These are phyloP conservation scores for Galaxias olidus DNA, from an alignment of 2,797 vertebrate genomes.

Conservation along the genomic window DNA sequence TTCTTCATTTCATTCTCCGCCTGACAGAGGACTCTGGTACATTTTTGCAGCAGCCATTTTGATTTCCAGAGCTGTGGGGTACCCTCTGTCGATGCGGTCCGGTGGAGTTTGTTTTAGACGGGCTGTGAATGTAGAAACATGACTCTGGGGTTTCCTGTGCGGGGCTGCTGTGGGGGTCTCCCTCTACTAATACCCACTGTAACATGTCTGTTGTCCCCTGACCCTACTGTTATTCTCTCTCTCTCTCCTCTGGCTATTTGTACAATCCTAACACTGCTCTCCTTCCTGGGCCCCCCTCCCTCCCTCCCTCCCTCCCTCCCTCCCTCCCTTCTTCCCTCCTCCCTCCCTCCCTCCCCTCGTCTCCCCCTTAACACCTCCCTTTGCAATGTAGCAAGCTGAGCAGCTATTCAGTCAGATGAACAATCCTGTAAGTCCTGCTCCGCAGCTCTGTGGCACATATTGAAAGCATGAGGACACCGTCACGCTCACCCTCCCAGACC, in stretches of 20 bases:
- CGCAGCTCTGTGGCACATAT: slow-evolving; percentile 81
- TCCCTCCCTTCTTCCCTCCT: slow-evolving; percentile 77
- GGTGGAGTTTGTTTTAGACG: too few relatives aligned
- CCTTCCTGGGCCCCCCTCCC: slow-evolving; percentile 82
- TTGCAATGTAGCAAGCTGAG: slow-evolving; percentile 99
- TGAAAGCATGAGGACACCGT: slow-evolving; percentile 90
- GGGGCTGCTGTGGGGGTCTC: too few relatives aligned
- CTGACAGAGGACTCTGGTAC: too few relatives aligned
- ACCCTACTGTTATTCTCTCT: slow-evolving; percentile 61
- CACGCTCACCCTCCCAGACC: too few relatives aligned
- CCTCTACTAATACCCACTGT: neutral
- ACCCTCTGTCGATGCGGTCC: too few relatives aligned
- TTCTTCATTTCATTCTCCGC: too few relatives aligned
- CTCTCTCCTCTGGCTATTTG: slow-evolving; percentile 76
- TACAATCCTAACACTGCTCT: slow-evolving; percentile 88
- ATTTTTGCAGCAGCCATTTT: too few relatives aligned
- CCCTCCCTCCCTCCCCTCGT: slow-evolving; percentile 75
- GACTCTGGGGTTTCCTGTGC: too few relatives aligned
- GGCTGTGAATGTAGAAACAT: too few relatives aligned
- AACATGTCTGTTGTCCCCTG: slow-evolving; percentile 27
- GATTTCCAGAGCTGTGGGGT: too few relatives aligned
- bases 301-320: slow-evolving; percentile 78
- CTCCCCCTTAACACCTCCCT: slow-evolving; percentile 81
- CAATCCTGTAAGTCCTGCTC: slow-evolving; percentile 94
- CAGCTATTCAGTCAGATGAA: slow-evolving; percentile 99